Conservation (phyloP, 2,888 invertebrate genomes). For the Macrophya alboannulata region DNA sequence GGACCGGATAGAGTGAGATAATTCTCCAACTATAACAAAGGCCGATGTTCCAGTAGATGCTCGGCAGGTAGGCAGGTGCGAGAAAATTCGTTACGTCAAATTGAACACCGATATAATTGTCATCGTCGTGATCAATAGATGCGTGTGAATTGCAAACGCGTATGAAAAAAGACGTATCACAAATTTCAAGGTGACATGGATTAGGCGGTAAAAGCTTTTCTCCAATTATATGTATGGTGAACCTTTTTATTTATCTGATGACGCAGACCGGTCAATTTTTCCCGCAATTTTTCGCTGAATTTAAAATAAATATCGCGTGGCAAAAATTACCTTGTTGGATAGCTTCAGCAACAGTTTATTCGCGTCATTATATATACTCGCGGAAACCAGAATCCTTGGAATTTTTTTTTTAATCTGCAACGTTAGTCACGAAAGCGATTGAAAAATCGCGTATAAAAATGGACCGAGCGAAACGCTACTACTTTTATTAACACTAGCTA, state of each 20-base stretch:
- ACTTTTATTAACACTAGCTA: not conserved
- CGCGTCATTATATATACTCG: too few relatives aligned
- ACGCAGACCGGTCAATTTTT: too few relatives aligned
- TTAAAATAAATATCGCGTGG: not conserved
- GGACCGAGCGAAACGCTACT: not conserved
- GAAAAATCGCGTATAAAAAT: not conserved
- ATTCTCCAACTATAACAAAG: slow-evolving; percentile 10
- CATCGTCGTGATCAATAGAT: not conserved
- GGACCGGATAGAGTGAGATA: slow-evolving; percentile 30
- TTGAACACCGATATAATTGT: not conserved
- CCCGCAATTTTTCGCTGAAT: not conserved
- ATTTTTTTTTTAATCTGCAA: not conserved
- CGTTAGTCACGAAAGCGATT: not conserved
- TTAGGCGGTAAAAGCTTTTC: not conserved
- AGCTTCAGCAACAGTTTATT: not conserved
- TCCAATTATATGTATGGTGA: not conserved
- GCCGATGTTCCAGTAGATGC: not conserved
- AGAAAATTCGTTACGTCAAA: not conserved
- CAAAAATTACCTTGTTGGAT: not conserved
- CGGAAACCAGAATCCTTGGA: not conserved
- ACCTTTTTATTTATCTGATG: too few relatives aligned
- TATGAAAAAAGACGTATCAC: not conserved
- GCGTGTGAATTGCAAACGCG: not conserved
- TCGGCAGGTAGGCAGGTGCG: not conserved
- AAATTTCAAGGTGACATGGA: not conserved